Evolutionary conservation across 30 jellyfish, hydroid and myxozoan genomes (phyloP).

Genomic region (Morbakka virulenta): DNA sequence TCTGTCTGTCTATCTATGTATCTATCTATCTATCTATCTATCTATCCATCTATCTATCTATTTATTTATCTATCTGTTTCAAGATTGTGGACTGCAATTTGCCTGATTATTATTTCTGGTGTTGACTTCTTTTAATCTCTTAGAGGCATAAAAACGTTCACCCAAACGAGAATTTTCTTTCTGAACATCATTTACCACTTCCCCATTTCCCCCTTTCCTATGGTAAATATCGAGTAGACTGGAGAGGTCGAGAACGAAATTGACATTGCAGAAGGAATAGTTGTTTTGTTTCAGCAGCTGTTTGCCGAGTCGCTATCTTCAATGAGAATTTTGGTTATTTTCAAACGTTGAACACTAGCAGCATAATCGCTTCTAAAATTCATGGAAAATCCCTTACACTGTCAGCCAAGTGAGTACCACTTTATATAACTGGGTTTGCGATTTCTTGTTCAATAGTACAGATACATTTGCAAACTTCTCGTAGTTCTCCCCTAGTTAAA

Average conservation of each 20-base stretch:
- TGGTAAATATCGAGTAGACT: conserved; percentile 11
- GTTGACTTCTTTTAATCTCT: too few relatives aligned
- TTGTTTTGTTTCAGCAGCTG: conserved; percentile 32
- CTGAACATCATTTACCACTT: conserved; percentile 11
- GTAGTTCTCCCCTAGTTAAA: conserved; percentile 29
- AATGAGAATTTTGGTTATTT: conserved; percentile 5
- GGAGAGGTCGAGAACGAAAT: conserved; percentile 11
- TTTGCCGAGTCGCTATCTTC: conserved; percentile 15
- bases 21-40: too few relatives aligned
- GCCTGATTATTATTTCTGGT: too few relatives aligned
- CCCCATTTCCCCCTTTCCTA: conserved; percentile 13
- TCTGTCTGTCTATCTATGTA: too few relatives aligned
- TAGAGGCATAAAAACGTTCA: conserved; percentile 20
- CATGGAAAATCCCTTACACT: conserved; percentile 18
- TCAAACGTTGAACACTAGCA: conserved; percentile 11
- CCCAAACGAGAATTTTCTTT: conserved; percentile 16
- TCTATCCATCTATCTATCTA: too few relatives aligned
- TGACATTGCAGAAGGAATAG: conserved; percentile 6
- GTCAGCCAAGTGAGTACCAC: conserved; percentile 21
- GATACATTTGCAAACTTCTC: conserved; percentile 17
- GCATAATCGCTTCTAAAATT: conserved; percentile 28
- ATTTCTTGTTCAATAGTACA: background rate
- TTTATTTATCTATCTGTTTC: too few relatives aligned
- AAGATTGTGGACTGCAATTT: too few relatives aligned
- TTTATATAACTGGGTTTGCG: conserved; percentile 28